phyloP scores from a whole-genome alignment of 2,888 invertebrate species.

The Cloeon dipterum region DNA sequence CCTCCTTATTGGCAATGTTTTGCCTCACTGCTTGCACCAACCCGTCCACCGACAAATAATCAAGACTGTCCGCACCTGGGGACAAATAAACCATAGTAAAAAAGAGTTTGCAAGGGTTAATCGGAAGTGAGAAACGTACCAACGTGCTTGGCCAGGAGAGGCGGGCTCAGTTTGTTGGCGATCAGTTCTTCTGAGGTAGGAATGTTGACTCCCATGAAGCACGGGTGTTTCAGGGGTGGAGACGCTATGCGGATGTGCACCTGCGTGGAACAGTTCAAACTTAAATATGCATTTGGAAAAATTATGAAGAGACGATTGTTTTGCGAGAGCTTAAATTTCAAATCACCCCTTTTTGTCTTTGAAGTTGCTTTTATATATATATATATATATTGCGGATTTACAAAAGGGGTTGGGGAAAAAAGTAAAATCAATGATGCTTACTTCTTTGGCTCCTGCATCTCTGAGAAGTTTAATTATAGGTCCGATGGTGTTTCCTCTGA shows the following conservation, averaged over 20 bases:
- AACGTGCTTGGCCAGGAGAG: slow-evolving; percentile 63
- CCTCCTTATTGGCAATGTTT: slow-evolving; percentile 42
- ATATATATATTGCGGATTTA: no score
- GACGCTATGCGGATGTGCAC: slow-evolving; percentile 93
- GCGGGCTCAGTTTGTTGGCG: slow-evolving; percentile 62
- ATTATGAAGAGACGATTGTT: background rate
- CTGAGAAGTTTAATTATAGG: slow-evolving; percentile 82
- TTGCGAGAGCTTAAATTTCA: background rate
- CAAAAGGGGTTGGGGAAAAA: no score
- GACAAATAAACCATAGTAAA: no score
- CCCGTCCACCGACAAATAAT: slow-evolving; percentile 82
- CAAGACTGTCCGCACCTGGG: slow-evolving; percentile 74
- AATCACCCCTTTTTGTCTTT: no score
- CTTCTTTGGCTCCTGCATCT: slow-evolving; percentile 87
- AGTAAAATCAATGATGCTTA: slow-evolving; percentile 14
- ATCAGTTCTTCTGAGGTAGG: slow-evolving; percentile 90
- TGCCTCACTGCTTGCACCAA: slow-evolving; percentile 63
- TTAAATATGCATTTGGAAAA: no score
- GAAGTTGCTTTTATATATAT: no score
- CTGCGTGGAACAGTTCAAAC: slow-evolving; percentile 25
- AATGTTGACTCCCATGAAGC: slow-evolving; percentile 99
- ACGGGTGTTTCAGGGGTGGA: slow-evolving; percentile 81
- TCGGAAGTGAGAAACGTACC: slow-evolving; percentile 51
- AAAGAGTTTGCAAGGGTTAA: no score
- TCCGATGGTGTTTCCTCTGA: slow-evolving; percentile 88